phyloP scores from a whole-genome alignment of 2,888 invertebrate genomes.

The Megaustenia siamemsis region DNA sequence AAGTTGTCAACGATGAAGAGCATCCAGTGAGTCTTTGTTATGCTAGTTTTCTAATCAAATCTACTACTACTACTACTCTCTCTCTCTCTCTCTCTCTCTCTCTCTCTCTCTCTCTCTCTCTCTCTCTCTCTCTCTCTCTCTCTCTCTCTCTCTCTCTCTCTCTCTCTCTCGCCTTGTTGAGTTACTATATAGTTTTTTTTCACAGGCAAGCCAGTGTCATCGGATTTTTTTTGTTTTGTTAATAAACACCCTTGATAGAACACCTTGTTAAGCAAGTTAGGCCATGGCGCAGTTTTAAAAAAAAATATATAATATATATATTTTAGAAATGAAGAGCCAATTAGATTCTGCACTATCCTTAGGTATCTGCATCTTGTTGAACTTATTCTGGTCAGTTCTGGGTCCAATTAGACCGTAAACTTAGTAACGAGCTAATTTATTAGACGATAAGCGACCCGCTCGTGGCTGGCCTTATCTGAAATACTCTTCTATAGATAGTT shows the following conservation, averaged over 20 bases:
- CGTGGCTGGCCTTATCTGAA: background rate
- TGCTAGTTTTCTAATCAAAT: too few species aligned
- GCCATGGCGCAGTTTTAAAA: too few species aligned
- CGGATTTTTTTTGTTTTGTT: too few species aligned
- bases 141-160: background rate
- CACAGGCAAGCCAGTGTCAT: too few species aligned
- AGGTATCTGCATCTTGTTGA: background rate
- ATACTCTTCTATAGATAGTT: background rate
- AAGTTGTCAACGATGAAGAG: background rate
- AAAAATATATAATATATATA: too few species aligned
- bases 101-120: constrained; percentile 29
- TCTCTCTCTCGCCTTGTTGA: background rate
- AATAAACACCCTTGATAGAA: too few species aligned
- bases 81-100: constrained; percentile 29
- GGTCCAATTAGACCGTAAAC: background rate
- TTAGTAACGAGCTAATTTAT: background rate
- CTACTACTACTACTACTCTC: background rate
- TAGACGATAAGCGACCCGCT: background rate
- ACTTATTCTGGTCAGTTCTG: background rate
- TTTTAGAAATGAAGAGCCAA: too few species aligned
- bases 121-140: background rate
- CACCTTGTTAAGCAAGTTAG: too few species aligned
- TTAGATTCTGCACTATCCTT: background rate
- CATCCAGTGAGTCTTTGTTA: background rate
- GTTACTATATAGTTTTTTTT: too few species aligned